These are phyloP conservation scores for Habroteleia sp. DNA, from an alignment of 2,888 invertebrate genomes.

Conservation along the genomic window DNA sequence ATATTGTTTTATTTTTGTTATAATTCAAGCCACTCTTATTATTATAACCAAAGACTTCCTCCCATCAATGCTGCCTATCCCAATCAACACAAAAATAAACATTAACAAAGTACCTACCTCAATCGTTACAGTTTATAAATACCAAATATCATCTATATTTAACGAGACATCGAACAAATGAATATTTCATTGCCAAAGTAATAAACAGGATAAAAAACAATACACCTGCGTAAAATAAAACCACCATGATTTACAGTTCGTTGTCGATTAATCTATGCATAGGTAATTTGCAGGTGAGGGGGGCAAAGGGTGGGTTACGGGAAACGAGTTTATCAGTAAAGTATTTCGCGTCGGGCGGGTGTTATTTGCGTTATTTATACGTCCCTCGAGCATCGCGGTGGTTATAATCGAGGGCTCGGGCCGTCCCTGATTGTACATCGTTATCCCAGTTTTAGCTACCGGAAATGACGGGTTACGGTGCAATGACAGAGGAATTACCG, in stretches of 20 bases:
- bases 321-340: slow-evolving; percentile 67
- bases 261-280: slow-evolving; percentile 57
- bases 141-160: slow-evolving; percentile 26
- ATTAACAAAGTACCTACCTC: slow-evolving; percentile 5
- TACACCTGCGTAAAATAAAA: slow-evolving; percentile 36
- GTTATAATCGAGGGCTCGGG: slow-evolving; percentile 75
- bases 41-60: not conserved
- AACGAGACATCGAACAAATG: slow-evolving; percentile 15
- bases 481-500: slow-evolving; percentile 2
- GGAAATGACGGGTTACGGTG: slow-evolving; percentile 74
- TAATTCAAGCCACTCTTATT: not conserved
- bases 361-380: slow-evolving; percentile 79
- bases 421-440: slow-evolving; percentile 78
- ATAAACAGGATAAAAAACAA: slow-evolving; percentile 32
- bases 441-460: slow-evolving; percentile 77
- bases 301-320: slow-evolving; percentile 5
- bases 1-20: not conserved
- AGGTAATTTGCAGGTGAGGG: slow-evolving; percentile 51
- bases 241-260: slow-evolving; percentile 38
- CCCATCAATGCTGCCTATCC: no score
- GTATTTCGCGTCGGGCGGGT: slow-evolving; percentile 67
- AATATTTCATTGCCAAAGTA: slow-evolving; percentile 18
- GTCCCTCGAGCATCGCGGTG: slow-evolving; percentile 76
- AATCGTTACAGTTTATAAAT: slow-evolving; percentile 15
- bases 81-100: slow-evolving; percentile 4